phyloP scores from a whole-genome alignment of 2,888 invertebrate genomes.

The Nemoura dubitans region DNA sequence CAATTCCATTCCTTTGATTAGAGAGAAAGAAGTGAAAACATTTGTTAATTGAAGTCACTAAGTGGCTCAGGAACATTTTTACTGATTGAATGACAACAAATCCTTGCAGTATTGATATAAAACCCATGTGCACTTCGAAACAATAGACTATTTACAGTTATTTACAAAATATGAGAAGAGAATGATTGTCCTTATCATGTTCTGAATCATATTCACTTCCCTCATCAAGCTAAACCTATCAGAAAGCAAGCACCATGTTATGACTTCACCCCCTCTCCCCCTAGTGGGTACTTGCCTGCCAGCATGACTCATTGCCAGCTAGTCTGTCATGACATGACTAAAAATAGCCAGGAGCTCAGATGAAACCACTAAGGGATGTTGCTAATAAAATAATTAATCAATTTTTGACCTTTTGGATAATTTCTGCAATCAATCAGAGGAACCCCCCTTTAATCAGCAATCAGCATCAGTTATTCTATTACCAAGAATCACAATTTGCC shows the following conservation, averaged over 20 bases:
- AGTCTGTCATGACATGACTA: neutral
- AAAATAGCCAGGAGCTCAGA: neutral
- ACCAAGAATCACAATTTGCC: too few relatives aligned
- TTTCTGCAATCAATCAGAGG: neutral
- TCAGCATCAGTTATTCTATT: neutral
- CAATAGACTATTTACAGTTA: neutral
- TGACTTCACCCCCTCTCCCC: neutral
- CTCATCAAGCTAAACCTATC: neutral
- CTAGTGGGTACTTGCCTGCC: neutral
- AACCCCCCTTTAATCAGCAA: neutral
- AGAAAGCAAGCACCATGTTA: neutral
- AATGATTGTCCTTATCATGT: neutral
- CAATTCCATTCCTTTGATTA: too few relatives aligned
- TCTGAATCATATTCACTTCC: neutral
- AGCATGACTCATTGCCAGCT: neutral
- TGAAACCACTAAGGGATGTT: neutral
- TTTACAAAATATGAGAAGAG: neutral
- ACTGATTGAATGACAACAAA: neutral
- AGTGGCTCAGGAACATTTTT: neutral
- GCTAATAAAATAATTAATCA: neutral
- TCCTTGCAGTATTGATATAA: neutral
- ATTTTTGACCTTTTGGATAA: neutral
- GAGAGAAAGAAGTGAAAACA: too few relatives aligned
- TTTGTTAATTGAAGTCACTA: neutral
- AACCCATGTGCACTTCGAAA: neutral